phyloP scores from a whole-genome alignment of 2,113 vertebrate genomes.

The Dasypus novemcinctus region DNA sequence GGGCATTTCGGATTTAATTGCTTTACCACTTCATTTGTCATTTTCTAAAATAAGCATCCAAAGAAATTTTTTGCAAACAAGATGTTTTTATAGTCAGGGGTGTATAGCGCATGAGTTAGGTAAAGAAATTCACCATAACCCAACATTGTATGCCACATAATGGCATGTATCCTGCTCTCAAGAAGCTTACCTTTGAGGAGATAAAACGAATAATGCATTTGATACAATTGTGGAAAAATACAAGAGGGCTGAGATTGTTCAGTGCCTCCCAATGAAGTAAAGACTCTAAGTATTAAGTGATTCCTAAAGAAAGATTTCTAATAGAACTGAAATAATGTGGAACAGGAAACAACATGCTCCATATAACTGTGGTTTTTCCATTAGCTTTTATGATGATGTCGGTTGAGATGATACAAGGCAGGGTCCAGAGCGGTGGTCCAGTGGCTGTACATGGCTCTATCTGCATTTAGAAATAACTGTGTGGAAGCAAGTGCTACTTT shows the following conservation, averaged over 20 bases:
- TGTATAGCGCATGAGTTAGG: not conserved
- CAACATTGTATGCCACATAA: not conserved
- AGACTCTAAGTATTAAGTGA: not conserved
- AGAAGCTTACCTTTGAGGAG: not conserved
- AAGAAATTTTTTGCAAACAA: constrained; percentile 29
- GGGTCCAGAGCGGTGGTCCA: not conserved
- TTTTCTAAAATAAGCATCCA: constrained; percentile 65
- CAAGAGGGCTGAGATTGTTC: not conserved
- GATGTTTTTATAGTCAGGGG: not conserved
- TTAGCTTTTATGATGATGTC: not conserved
- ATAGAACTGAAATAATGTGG: not conserved
- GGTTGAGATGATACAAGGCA: not conserved
- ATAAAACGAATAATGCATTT: not conserved
- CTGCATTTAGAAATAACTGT: not conserved
- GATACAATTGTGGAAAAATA: constrained; percentile 3
- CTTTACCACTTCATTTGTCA: constrained; percentile 59
- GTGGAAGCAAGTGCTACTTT: not conserved
- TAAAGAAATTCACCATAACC: not conserved
- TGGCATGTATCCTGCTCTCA: not conserved
- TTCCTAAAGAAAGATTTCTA: constrained; percentile 22
- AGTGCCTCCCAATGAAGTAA: not conserved
- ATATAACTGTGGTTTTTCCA: not conserved
- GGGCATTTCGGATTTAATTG: constrained; percentile 39
- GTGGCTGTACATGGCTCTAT: not conserved
- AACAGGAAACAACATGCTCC: not conserved